These are phyloP conservation scores for Numenius arquata DNA, from an alignment of 2,113 vertebrate genomes.

Conservation along the genomic window DNA sequence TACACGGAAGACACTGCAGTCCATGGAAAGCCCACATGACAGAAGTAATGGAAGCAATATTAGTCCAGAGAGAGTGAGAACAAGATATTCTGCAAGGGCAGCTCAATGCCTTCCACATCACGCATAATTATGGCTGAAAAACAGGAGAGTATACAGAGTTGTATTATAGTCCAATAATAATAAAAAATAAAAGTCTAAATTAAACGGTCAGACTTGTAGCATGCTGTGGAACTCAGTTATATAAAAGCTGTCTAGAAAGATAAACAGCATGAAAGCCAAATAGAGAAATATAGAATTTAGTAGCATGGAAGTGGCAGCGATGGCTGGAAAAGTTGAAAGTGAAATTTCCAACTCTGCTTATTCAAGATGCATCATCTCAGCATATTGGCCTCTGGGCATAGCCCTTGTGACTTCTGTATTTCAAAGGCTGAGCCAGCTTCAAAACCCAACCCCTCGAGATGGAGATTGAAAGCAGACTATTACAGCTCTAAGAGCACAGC, in stretches of 20 bases:
- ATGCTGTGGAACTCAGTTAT: not conserved
- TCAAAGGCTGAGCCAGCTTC: not conserved
- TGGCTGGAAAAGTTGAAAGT: not conserved
- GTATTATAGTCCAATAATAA: conserved; percentile 13
- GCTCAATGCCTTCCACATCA: not conserved
- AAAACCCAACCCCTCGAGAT: not conserved
- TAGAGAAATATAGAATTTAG: not conserved
- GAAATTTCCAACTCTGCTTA: not conserved
- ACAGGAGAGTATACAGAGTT: not conserved
- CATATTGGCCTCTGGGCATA: not conserved
- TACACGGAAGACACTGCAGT: not conserved
- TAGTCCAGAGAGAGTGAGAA: not conserved
- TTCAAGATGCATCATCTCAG: not conserved
- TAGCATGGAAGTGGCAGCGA: not conserved
- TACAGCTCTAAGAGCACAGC: not conserved
- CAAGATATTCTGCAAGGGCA: not conserved
- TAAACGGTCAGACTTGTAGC: not conserved
- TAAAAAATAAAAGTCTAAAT: not conserved
- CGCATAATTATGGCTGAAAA: not conserved
- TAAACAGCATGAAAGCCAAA: not conserved
- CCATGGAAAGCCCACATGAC: not conserved
- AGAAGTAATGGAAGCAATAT: not conserved
- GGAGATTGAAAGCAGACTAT: not conserved
- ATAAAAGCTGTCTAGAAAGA: conserved; percentile 17
- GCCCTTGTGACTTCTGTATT: not conserved